A percentile compares a stretch with the other conserved stretches of the same genome.
phyloP scores from a whole-genome alignment of 1,140 invertebrate species.

The Zaprionus gabonicus region DNA sequence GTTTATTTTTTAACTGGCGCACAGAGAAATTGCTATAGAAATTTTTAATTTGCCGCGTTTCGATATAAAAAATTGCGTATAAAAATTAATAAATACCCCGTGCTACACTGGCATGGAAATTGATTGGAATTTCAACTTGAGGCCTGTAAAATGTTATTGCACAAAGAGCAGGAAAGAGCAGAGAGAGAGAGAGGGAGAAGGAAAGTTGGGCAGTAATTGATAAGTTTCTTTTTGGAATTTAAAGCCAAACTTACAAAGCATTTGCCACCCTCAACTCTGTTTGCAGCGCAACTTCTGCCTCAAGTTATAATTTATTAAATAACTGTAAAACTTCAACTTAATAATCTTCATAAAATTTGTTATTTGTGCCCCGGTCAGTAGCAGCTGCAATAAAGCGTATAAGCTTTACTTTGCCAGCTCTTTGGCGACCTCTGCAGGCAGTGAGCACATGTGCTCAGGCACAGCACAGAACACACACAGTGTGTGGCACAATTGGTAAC shows the following conservation, averaged over 20 bases:
- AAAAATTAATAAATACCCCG: constrained; percentile 6
- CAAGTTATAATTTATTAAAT: constrained; percentile 2
- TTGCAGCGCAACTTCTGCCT: not conserved
- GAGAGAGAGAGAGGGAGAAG: not conserved
- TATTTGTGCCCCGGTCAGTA: not conserved
- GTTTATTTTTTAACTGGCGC: not conserved
- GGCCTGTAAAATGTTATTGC: constrained; percentile 3
- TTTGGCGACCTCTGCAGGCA: constrained; percentile 3
- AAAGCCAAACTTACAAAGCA: constrained; percentile 1
- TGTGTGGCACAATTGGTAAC: constrained; percentile 30
- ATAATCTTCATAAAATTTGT: constrained; percentile 2
- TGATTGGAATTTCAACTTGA: constrained; percentile 3
- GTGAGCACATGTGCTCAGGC: constrained; percentile 4
- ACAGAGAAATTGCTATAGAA: not conserved
- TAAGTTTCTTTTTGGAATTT: not conserved
- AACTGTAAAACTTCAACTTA: constrained; percentile 1
- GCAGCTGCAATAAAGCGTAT: constrained; percentile 10
- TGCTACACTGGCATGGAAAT: not conserved
- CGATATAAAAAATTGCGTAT: not conserved
- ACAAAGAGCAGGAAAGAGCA: not conserved
- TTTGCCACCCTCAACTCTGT: not conserved
- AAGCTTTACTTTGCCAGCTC: constrained; percentile 11
- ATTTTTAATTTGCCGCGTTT: not conserved
- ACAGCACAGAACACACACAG: not conserved
- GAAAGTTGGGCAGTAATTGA: not conserved